These are phyloP conservation scores for Botia almorhae DNA, from an alignment of 2,797 vertebrate species.

Conservation along the genomic window DNA sequence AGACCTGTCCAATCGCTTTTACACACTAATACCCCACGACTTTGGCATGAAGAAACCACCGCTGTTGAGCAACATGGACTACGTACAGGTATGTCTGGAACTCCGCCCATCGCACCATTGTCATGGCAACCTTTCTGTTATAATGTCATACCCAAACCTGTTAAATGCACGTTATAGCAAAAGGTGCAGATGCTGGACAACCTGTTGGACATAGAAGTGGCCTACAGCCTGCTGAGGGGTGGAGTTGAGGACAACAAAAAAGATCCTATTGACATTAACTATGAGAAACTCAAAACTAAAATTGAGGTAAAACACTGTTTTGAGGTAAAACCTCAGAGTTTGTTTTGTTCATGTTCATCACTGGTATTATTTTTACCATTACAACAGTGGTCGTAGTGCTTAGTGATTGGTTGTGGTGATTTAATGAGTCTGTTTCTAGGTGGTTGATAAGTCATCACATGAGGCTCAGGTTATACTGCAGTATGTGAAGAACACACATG, in stretches of 20 bases:
- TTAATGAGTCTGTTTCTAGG: slow-evolving; percentile 72
- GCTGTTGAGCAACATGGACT: slow-evolving; percentile 88
- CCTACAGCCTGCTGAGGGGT: slow-evolving; percentile 94
- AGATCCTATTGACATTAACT: slow-evolving; percentile 97
- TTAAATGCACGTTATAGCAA: slow-evolving; percentile 67
- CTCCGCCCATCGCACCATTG: not conserved
- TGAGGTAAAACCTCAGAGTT: not conserved
- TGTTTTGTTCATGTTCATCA: not conserved
- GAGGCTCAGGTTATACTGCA: slow-evolving; percentile 90
- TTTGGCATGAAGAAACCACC: slow-evolving; percentile 99
- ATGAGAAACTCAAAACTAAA: slow-evolving; percentile 94
- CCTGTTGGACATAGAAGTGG: slow-evolving; percentile 97
- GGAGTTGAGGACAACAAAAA: slow-evolving; percentile 91
- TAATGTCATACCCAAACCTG: not conserved
- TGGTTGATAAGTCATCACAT: slow-evolving; percentile 87
- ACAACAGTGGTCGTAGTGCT: not conserved
- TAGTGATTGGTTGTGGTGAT: not conserved
- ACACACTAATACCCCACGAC: slow-evolving; percentile 97
- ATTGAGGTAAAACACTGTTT: slow-evolving; percentile 83
- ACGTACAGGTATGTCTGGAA: slow-evolving; percentile 85
- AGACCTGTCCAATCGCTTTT: slow-evolving; percentile 98
- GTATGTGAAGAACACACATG: slow-evolving; percentile 97
- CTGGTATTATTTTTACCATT: not conserved
- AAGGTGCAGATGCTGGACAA: slow-evolving; percentile 99
- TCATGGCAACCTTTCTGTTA: not conserved